phyloP scores from a whole-genome alignment of 2,888 invertebrate species.

The Ptilodon capucinus region DNA sequence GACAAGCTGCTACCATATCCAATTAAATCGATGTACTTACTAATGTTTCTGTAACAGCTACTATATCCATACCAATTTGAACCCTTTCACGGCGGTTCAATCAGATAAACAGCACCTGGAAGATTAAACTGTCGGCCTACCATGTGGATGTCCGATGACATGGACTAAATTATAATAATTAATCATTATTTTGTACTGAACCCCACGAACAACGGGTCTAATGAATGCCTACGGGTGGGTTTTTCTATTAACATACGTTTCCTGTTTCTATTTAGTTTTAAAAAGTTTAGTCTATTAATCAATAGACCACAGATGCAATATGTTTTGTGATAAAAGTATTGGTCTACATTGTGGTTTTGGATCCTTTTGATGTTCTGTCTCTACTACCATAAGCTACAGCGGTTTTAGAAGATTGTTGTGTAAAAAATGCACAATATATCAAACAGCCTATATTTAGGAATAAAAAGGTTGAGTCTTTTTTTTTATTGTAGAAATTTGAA shows the following conservation, averaged over 20 bases:
- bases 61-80: constrained; percentile 51
- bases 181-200: constrained; percentile 73
- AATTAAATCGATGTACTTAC: constrained; percentile 1
- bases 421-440: not conserved
- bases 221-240: constrained; percentile 66
- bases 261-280: constrained; percentile 53
- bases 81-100: constrained; percentile 67
- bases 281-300: constrained; percentile 59
- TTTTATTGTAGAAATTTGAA: too few species aligned
- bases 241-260: constrained; percentile 65
- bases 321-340: constrained; percentile 35
- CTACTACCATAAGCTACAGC: not conserved
- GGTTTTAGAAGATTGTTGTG: not conserved
- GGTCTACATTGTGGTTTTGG: constrained; percentile 9
- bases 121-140: constrained; percentile 61
- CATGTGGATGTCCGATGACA: constrained; percentile 59
- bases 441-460: not conserved
- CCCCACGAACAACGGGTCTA: constrained; percentile 60
- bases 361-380: not conserved
- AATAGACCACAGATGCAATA: constrained; percentile 54
- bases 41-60: constrained; percentile 17
- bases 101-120: constrained; percentile 79
- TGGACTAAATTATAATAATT: constrained; percentile 74
- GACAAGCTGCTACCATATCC: not conserved
- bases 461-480: too few species aligned